These are phyloP conservation scores for Pseudorectes ferrugineus DNA, from an alignment of 2,113 vertebrate species.

Conservation along the genomic window DNA sequence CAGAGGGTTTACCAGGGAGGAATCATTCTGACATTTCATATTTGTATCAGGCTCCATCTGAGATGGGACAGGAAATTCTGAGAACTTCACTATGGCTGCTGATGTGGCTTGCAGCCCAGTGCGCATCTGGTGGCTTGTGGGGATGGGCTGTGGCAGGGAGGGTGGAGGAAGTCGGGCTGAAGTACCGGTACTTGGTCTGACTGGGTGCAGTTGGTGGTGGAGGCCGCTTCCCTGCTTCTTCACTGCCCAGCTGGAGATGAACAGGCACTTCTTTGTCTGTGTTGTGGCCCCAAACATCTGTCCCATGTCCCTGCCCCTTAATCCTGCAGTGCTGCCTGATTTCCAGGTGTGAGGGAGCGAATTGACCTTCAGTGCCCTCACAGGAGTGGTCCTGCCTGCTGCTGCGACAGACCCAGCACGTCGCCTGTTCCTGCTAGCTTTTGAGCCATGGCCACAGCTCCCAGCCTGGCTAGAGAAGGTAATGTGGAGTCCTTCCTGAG, in stretches of 20 bases:
- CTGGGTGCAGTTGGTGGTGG: background rate
- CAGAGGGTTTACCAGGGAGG: background rate
- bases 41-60: background rate
- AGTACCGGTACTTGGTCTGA: accelerated
- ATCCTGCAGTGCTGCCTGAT: background rate
- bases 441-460: background rate
- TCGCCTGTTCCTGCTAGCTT: background rate
- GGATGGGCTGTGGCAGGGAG: background rate
- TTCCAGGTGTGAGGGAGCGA: background rate
- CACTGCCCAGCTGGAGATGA: background rate
- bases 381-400: background rate
- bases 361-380: background rate
- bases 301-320: background rate
- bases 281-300: background rate
- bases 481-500: background rate
- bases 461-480: background rate
- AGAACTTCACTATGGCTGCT: background rate
- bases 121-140: accelerated
- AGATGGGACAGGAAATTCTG: background rate
- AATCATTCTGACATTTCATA: background rate
- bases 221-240: background rate
- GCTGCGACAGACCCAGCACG: accelerated
- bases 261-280: background rate
- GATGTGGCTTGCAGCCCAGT: background rate
- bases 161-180: accelerated